These are phyloP conservation scores for Idaea biselata DNA, from an alignment of 2,888 invertebrate species.

Conservation along the genomic window DNA sequence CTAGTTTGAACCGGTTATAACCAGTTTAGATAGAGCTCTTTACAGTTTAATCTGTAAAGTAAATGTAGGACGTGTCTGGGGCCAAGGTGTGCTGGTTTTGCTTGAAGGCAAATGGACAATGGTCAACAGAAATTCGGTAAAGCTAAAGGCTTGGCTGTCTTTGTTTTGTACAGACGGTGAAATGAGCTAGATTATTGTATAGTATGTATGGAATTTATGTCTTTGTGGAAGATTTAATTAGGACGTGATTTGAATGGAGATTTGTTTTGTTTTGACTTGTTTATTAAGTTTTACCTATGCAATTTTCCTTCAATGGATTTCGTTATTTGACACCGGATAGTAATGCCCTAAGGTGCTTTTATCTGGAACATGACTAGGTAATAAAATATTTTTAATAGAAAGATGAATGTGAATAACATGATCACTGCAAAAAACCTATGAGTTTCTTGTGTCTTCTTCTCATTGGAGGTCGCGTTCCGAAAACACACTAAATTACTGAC, in stretches of 20 bases:
- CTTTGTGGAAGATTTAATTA: conserved; percentile 34
- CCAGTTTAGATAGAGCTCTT: conserved; percentile 44
- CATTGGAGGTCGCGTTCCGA: no score
- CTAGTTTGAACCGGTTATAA: conserved; percentile 46
- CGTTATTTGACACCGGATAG: neutral
- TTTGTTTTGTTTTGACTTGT: neutral
- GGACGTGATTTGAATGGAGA: conserved; percentile 3
- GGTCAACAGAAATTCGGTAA: conserved; percentile 54
- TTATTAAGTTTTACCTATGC: neutral
- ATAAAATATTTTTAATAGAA: no score
- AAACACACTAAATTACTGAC: no score
- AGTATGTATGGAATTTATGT: conserved; percentile 33
- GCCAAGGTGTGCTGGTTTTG: conserved; percentile 35
- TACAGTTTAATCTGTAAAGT: conserved; percentile 15
- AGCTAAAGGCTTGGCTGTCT: conserved; percentile 51
- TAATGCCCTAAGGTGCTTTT: no score
- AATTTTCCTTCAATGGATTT: neutral
- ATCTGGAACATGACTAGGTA: no score
- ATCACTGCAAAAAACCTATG: no score
- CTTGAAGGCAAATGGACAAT: conserved; percentile 59
- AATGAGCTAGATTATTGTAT: conserved; percentile 39
- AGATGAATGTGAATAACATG: no score
- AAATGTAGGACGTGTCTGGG: conserved; percentile 30
- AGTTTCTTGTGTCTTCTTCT: no score
- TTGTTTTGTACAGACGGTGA: conserved; percentile 51